Conservation (phyloP, 2,113 vertebrate genomes). For the Bos javanicus region DNA sequence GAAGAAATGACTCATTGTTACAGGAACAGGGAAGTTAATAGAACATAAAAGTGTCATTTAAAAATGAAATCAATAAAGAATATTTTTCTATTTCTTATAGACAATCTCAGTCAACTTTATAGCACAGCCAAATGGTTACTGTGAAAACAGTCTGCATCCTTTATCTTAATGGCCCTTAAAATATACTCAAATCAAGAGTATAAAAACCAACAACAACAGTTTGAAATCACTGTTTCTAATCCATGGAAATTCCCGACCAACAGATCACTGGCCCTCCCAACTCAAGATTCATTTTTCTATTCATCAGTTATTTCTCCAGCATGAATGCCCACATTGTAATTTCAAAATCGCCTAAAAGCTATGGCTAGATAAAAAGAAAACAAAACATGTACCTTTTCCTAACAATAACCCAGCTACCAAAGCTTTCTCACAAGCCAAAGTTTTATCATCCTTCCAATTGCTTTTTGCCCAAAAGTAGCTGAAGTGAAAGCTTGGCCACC, state of each 20-base stretch:
- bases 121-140: background rate
- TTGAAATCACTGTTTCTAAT: background rate
- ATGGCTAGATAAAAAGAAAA: background rate
- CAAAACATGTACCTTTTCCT: constrained; percentile 79
- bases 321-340: background rate
- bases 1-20: background rate
- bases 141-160: background rate
- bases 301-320: background rate
- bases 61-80: background rate
- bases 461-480: constrained; percentile 82
- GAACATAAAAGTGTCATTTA: background rate
- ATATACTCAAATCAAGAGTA: background rate
- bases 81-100: background rate
- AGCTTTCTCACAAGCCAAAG: constrained; percentile 84
- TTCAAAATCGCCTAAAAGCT: background rate
- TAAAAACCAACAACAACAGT: background rate
- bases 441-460: constrained; percentile 79
- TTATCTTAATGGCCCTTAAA: background rate
- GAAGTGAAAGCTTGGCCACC: constrained; percentile 94
- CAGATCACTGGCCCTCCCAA: background rate
- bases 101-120: background rate
- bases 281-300: background rate
- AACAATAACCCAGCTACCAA: constrained; percentile 78
- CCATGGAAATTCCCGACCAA: accelerated
- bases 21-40: background rate